Base-by-base conservation (phyloP, 2,113 vertebrate species). In the Percopsis transmontana region DNA sequence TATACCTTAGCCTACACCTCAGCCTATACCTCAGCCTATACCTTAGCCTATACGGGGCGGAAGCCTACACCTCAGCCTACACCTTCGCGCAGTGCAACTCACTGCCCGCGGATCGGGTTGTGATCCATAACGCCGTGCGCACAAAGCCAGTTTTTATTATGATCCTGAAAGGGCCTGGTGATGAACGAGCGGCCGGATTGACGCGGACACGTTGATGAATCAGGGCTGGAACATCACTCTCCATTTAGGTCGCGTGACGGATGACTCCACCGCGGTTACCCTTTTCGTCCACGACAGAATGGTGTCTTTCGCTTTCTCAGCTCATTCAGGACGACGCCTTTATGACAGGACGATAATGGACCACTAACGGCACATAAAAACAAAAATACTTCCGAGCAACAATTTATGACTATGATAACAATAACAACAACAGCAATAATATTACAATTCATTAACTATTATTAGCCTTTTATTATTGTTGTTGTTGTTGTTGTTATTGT, bases 191-290 rank as follows among this genome's bases (percentile, higher is more conserved):
- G 68, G 8, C 67, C 66, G 71, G 67, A 86, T 74, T 72, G 81
- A 72, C 76, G 15, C 20, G 71, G 85, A 85, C 81, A 54, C 55
- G 77, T 82, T 79, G 84, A 89, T 84, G 85, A 85, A 86, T 86
- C 87, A 73, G 85, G 66, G 76, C 79, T 83, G 84, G 80, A 81
- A 74, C 73, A 82, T 86, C 83, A 85, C 79, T 87, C 85, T 88
- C 76, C 76, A 77, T 87, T 86, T 86, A 76, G 71, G 21, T 66
- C 50, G 67, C 56, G 73, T 84, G 82, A 87, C 83, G 83, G 83
- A 87, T 85, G 27, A 33, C 27, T 33, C 27, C 80, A 85, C 78
- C 39, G 73, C 81, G 81, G 53, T 55, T 42, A 23, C 42, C 39
- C 12, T 56, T 66, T 71, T 45, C 65, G 62, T 64, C 75, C 53